Evolutionary conservation across 2,797 vertebrate species (phyloP), one percentile per base, ranked within the genome.

Genomic region (Micromesistius poutassou): DNA sequence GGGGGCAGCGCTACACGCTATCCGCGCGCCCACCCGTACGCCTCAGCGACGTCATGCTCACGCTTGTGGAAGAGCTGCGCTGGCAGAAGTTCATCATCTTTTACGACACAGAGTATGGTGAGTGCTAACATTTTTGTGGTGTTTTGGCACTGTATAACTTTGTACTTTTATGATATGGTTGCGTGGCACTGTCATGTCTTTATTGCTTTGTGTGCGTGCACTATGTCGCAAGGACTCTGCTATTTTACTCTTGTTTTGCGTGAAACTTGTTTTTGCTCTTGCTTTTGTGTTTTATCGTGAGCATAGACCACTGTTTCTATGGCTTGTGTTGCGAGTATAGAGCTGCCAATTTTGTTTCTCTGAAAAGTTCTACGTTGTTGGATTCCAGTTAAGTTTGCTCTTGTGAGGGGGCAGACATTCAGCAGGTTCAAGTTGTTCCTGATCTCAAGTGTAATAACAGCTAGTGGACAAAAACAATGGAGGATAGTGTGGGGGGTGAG

Each of bases 81-180:
- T 99, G 98, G 98, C 96, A 97, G 91, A 99, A 98, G 89, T 99
- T 99, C 89, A 96, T 99, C 50, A 94, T 99, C 68, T 99, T 99
- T 89, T 99, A 99, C 6, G 97, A 99, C 91, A 98, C 96, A 2
- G 97, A 99, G 76, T 99, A 99, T 0, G 98, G 98, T 99, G 89
- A 97, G 97, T 62, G 1, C 55, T 8, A 9, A 22, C 1, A 73
- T 16, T 22, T 4, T 33, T 42, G 3, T 19, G 1, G 5, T 0
- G 22, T 7, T 25, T 25, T 55, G 19, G n/a, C 2, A 5, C 22
- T 25, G 55, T n/a, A 4, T 22, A 55, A 55, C 46, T 16, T n/a
- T n/a, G 5, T 25, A 1, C 50, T 10, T 25, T 62, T 25, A 2
- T 62, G 7, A 8, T 25, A n/a, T 25, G 55, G 22, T n/a, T n/a